Evolutionary conservation across 2,113 vertebrate genomes (phyloP).

Genomic region (Lynx canadensis): DNA sequence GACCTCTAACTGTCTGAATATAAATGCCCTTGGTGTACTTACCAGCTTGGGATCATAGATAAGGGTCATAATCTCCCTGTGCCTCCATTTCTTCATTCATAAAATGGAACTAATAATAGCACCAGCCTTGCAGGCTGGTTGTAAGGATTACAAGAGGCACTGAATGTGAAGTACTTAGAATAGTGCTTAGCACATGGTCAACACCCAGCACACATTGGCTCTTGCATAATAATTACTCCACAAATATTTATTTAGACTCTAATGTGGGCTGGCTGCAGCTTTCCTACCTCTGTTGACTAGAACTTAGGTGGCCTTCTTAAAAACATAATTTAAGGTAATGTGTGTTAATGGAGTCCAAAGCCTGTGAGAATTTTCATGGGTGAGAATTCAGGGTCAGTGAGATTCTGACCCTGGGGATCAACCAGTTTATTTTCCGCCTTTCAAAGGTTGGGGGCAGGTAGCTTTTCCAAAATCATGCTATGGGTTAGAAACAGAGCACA

Average conservation of each 20-base stretch:
- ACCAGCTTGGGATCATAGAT: neutral
- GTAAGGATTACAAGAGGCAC: neutral
- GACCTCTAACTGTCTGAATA: neutral
- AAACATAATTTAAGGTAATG: neutral
- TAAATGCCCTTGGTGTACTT: neutral
- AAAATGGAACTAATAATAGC: neutral
- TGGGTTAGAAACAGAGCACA: neutral
- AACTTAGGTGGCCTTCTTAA: neutral
- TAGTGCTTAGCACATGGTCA: neutral
- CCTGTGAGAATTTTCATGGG: neutral
- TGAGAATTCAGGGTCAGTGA: neutral
- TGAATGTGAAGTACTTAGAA: neutral
- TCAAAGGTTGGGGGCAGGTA: neutral
- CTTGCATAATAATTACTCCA: neutral
- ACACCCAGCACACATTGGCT: neutral
- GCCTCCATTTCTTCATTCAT: neutral
- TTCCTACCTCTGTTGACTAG: neutral
- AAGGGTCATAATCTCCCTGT: neutral
- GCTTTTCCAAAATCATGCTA: neutral
- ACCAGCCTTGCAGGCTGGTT: neutral
- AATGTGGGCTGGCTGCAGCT: neutral
- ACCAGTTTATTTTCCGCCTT: neutral
- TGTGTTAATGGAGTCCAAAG: neutral
- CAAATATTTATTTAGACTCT: constrained; percentile 9
- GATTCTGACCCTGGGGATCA: neutral